Evolutionary conservation across 1,140 invertebrate species (phyloP), one percentile per base, ranked within the genome.

Genomic region (Chrysoperla carnea): DNA sequence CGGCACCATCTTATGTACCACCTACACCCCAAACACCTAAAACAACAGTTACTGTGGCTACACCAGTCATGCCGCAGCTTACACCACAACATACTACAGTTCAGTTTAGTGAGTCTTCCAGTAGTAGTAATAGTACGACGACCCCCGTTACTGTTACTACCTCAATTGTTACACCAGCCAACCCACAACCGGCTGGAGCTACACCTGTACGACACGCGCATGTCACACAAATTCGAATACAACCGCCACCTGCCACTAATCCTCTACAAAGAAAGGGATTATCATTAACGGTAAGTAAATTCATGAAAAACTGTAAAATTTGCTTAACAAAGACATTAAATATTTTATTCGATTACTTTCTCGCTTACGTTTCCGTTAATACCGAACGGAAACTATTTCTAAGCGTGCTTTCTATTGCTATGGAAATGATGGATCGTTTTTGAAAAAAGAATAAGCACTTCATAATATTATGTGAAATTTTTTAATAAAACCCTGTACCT

Each of bases 211-310:
- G 60, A 29, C 65, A 67, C 53, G 62, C 63, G 23, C 50, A 61
- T 4, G 62, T 70, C 8, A 72, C 69, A 1, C 69, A 72, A 53
- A 70, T 72, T 47, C 62, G 67, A 47, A 67, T 72, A 48, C 67
- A 70, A 46, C 63, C 66, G 8, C 65, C 62, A 29, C 60, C 68
- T 47, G 56, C 64, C 38, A 61, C 67, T 56, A 59, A 68, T 54
- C 53, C 60, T 52, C 61, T 76, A 46, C 72, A 76, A 48, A 68
- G 78, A 40, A 69, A 76, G 54, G 82, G 80, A 15, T 63, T 90
- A 2, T 85, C 84, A 27, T 70, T 90, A 29, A 89, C 85, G 58
- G 84, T 89, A 62, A 66, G 60, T 57, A 43, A 14, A 23, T n/a
- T n/a, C n/a, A n/a, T n/a, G 9, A 37, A 42, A 42, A 11, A 29